Percentiles rank a stretch among this genome's conserved stretches.
Evolutionary conservation across 2,113 vertebrate genomes (phyloP).

Genomic region (Baryphthengus martii): DNA sequence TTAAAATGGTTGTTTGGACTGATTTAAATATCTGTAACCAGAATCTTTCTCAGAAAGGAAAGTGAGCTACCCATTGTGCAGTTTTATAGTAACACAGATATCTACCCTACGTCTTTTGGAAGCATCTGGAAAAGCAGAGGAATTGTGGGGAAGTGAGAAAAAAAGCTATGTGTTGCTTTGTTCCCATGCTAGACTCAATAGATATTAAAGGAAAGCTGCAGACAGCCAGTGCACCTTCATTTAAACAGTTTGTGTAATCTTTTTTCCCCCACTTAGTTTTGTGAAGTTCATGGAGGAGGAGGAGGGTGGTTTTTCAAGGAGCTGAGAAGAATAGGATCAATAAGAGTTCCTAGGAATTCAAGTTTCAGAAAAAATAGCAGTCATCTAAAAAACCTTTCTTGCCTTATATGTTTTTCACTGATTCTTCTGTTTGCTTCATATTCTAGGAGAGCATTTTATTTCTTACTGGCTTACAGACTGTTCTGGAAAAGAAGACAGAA

Average conservation of each 20-base stretch:
- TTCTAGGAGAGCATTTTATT: neutral
- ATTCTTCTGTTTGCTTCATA: conserved; percentile 9
- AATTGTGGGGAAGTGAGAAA: neutral
- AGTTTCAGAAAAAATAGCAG: neutral
- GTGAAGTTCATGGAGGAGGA: neutral
- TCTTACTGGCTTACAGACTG: neutral
- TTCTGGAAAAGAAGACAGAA: conserved; percentile 17
- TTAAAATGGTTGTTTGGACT: neutral
- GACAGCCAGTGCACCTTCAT: neutral
- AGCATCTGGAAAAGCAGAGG: neutral
- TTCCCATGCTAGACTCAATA: neutral
- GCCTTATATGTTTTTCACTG: neutral
- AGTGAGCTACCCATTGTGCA: neutral
- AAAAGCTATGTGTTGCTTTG: neutral
- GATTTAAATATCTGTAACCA: neutral
- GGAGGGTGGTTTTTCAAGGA: neutral
- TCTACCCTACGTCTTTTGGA: neutral
- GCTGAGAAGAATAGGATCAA: neutral
- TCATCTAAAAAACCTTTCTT: rapidly evolving
- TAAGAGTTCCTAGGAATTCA: neutral
- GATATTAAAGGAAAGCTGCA: neutral
- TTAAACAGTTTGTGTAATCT: neutral
- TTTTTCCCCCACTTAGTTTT: neutral
- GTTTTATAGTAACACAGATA: neutral
- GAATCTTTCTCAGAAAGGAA: neutral